Evolutionary conservation across 2,888 invertebrate genomes (phyloP), one percentile per base, ranked within the genome.

Genomic region (Cordilura impudica): DNA sequence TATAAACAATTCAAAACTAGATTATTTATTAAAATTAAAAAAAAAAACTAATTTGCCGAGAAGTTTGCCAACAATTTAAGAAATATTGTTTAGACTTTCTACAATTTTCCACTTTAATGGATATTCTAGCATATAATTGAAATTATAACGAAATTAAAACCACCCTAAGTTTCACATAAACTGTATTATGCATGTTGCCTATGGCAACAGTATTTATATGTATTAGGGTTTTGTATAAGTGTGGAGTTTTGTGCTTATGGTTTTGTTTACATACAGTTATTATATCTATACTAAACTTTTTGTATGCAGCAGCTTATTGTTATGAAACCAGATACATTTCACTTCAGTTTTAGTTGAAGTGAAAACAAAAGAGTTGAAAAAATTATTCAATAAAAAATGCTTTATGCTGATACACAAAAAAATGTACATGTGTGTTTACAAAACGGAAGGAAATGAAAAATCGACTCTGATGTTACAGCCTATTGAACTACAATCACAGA

Each of bases 211-310:
- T n/a, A n/a, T n/a, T n/a, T n/a, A n/a, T 39, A 1, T 39, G 3
- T 39, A 4, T 39, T 12, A n/a, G n/a, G n/a, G 4, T 39, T 39
- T 39, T 39, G n/a, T 39, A 12, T 39, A 12, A 12, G 12, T n/a
- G n/a, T 58, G 21, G 39, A 14, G 18, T 56, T 56, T 56, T 21
- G 39, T 58, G 21, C 12, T n/a, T n/a, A n/a, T 14, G 21, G 1
- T 23, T 56, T 39, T 56, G 54, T 23, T 39, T 56, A 53, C 16
- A 12, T 16, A 53, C n/a, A 47, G 8, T 21, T 66, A 39, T 66
- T n/a, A 39, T 39, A 31, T 21, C 26, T 51, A 26, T 43, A 53
- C 39, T 26, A 66, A 66, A 53, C 53, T 23, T 39, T n/a, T n/a
- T n/a, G n/a, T n/a, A 39, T 39, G n/a, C n/a, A n/a, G 4, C 35